phyloP scores from a whole-genome alignment of 1,140 invertebrate species.

The Rhizoglyphus robini region DNA sequence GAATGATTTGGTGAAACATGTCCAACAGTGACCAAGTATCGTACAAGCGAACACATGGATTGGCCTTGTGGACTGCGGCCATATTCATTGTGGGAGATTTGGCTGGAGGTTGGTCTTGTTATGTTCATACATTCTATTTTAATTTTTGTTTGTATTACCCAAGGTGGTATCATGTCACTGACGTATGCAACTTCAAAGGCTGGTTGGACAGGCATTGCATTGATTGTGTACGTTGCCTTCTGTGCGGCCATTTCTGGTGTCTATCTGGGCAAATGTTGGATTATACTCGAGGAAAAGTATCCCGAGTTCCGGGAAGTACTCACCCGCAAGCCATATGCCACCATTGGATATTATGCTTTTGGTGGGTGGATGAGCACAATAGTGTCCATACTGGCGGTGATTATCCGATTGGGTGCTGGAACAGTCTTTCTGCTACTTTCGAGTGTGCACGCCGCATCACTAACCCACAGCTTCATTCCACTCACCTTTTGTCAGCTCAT shows the following conservation, averaged over 20 bases:
- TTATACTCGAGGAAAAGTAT: too few relatives aligned
- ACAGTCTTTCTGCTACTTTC: too few relatives aligned
- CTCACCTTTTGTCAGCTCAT: neutral
- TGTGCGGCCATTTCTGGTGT: neutral
- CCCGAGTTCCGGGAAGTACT: neutral
- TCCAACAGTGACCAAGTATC: too few relatives aligned
- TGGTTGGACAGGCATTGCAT: slow-evolving; percentile 20
- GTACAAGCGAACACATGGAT: neutral
- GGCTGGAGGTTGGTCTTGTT: too few relatives aligned
- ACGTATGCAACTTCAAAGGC: neutral
- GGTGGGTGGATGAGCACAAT: slow-evolving; percentile 16
- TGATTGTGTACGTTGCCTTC: slow-evolving; percentile 2
- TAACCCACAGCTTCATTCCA: neutral
- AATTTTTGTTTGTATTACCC: too few relatives aligned
- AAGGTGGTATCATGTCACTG: neutral
- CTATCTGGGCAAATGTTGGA: slow-evolving; percentile 19
- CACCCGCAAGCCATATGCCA: slow-evolving; percentile 19
- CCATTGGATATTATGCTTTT: slow-evolving; percentile 17
- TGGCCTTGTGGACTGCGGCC: neutral
- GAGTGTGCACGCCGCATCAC: too few relatives aligned
- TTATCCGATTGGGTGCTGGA: slow-evolving; percentile 56
- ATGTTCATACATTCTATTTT: too few relatives aligned
- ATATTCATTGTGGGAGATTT: slow-evolving; percentile 15
- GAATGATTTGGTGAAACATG: too few relatives aligned
- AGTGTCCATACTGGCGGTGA: slow-evolving; percentile 32